phyloP scores from a whole-genome alignment of 1,140 invertebrate species.

The Drosophila mauritiana region DNA sequence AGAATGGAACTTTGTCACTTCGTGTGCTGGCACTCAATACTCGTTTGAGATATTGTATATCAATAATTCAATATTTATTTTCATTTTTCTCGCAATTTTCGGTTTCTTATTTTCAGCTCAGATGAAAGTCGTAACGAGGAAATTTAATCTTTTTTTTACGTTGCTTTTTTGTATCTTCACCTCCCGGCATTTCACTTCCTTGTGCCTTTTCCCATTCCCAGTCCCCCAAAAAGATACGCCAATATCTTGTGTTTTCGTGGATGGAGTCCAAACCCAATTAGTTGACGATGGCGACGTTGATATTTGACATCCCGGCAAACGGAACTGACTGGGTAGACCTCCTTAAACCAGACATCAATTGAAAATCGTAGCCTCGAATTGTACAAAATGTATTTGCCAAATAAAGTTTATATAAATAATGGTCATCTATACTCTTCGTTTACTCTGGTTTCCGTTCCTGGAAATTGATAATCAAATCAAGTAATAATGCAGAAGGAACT shows the following conservation, averaged over 20 bases:
- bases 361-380: conserved; percentile 54
- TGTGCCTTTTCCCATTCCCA: conserved; percentile 5
- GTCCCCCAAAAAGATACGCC: conserved; percentile 13
- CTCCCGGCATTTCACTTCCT: conserved; percentile 56
- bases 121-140: conserved; percentile 70
- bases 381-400: conserved; percentile 65
- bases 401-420: conserved; percentile 40
- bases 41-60: conserved; percentile 71
- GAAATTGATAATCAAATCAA: conserved; percentile 18
- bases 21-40: conserved; percentile 22
- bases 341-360: conserved; percentile 39
- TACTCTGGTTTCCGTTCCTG: background rate
- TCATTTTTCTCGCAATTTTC: conserved; percentile 60
- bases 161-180: conserved; percentile 39
- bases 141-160: conserved; percentile 77
- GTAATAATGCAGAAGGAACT: conserved; percentile 1
- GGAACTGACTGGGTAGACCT: conserved; percentile 11
- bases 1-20: conserved; percentile 4
- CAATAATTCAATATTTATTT: conserved; percentile 83
- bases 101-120: conserved; percentile 60
- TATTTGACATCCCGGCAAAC: conserved; percentile 59
- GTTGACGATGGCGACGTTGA: conserved; percentile 60
- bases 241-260: conserved; percentile 48
- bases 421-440: conserved; percentile 14
- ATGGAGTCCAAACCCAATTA: conserved; percentile 71